Conservation (phyloP, 2,113 vertebrate species). For the Eclectus roratus region DNA sequence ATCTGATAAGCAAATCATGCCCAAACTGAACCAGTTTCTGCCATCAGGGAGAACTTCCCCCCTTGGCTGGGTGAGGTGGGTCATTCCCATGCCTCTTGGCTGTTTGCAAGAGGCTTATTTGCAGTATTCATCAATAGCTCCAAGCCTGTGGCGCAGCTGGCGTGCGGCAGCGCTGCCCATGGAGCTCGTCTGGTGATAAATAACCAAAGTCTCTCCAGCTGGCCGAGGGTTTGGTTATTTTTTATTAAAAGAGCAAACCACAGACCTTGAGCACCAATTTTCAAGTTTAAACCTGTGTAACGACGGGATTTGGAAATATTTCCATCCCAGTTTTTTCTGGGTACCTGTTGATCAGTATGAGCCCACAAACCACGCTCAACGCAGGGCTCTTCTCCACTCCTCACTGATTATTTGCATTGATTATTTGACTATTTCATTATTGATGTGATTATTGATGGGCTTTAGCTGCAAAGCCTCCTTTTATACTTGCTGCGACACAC, state of each 20-base stretch:
- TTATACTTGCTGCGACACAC: background rate
- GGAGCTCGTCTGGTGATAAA: background rate
- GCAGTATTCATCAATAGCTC: background rate
- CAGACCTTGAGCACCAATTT: background rate
- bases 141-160: accelerated
- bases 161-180: background rate
- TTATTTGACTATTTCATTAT: background rate
- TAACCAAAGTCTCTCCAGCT: background rate
- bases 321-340: background rate
- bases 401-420: background rate
- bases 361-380: accelerated
- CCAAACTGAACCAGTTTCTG: background rate
- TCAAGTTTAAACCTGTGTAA: background rate
- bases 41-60: background rate
- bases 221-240: background rate
- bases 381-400: accelerated
- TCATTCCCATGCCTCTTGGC: background rate
- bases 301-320: background rate
- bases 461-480: background rate
- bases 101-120: background rate
- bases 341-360: background rate
- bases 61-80: background rate
- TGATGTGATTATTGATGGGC: background rate
- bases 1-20: background rate
- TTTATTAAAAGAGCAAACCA: background rate